phyloP scores from a whole-genome alignment of 2,113 vertebrate species.

The Psittacula cyanocephala region DNA sequence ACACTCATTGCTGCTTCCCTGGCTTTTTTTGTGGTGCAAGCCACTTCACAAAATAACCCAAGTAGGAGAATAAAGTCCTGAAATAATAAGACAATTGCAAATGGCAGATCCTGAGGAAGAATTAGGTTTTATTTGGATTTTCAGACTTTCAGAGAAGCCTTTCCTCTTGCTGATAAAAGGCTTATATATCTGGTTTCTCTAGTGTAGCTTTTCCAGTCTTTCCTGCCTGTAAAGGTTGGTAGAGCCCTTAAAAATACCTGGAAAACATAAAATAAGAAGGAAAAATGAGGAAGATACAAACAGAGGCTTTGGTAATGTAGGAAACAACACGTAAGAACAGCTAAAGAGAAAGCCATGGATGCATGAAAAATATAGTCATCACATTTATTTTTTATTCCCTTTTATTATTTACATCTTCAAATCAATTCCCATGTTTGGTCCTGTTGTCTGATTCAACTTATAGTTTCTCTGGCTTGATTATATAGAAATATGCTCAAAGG shows the following conservation, averaged over 20 bases:
- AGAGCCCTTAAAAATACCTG: neutral
- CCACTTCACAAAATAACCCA: neutral
- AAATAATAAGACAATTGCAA: neutral
- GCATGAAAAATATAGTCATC: neutral
- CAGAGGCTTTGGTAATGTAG: neutral
- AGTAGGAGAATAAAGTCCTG: neutral
- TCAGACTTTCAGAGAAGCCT: neutral
- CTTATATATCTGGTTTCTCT: neutral
- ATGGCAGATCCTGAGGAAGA: neutral
- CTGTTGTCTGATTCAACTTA: neutral
- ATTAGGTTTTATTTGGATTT: neutral
- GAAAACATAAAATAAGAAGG: neutral
- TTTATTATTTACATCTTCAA: neutral
- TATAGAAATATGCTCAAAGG: constrained; percentile 15
- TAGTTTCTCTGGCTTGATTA: neutral
- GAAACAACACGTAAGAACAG: neutral
- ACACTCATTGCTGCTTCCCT: neutral
- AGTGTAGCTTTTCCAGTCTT: neutral
- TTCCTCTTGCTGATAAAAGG: neutral
- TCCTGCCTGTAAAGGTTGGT: neutral
- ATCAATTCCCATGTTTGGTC: neutral
- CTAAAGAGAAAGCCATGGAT: neutral
- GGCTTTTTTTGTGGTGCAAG: neutral
- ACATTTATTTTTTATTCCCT: neutral
- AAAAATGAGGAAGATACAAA: neutral